A percentile compares a stretch with the other conserved stretches of the same genome.
Conservation (phyloP, 1,140 invertebrate species). For the Brachionus plicatilis region DNA sequence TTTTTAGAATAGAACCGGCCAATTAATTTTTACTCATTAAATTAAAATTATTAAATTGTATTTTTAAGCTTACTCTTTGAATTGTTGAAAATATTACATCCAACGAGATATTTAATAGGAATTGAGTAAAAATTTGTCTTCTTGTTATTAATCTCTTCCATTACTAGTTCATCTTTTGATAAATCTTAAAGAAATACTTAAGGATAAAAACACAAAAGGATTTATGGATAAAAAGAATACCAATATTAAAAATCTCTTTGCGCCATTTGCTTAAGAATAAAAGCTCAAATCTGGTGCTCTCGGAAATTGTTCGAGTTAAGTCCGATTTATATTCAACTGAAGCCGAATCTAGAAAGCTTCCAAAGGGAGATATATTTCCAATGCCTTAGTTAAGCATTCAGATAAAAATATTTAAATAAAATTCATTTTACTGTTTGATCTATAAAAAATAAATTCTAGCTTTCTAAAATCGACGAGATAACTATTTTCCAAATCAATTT, state of each 20-base stretch:
- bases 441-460: slow-evolving; percentile 4
- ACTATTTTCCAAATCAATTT: not conserved
- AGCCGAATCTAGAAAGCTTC: not conserved
- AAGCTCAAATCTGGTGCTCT: not conserved
- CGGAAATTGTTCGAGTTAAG: not conserved
- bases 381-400: not conserved
- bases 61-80: not conserved
- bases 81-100: not conserved
- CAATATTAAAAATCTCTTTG: not conserved
- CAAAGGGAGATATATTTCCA: not conserved
- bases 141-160: slow-evolving; percentile 5
- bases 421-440: not conserved
- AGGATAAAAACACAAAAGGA: too few relatives aligned
- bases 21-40: not conserved
- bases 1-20: too few relatives aligned
- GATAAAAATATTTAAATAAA: not conserved
- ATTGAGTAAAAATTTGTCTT: slow-evolving; percentile 21
- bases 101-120: slow-evolving; percentile 7
- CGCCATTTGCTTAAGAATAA: slow-evolving; percentile 12
- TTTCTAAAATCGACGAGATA: slow-evolving; percentile 11
- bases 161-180: not conserved
- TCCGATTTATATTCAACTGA: not conserved
- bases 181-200: not conserved
- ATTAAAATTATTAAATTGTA: not conserved
- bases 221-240: not conserved